Conservation (phyloP, 1,140 invertebrate genomes). For the Zaprionus ghesquierei region DNA sequence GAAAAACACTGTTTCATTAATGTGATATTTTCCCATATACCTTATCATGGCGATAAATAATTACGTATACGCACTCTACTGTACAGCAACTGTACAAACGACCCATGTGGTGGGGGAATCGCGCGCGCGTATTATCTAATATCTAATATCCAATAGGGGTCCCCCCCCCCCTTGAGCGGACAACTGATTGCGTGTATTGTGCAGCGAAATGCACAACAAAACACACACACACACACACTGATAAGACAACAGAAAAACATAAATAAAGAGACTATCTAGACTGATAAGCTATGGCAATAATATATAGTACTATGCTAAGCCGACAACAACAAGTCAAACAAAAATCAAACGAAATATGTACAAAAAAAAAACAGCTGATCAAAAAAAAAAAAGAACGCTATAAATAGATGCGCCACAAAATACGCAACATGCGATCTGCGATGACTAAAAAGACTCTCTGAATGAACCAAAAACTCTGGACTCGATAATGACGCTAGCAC, state of each 20-base stretch:
- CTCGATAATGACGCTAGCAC: neutral
- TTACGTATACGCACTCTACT: neutral
- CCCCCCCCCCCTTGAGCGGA: no score
- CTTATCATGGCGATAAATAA: neutral
- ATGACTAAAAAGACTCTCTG: slow-evolving; percentile 46
- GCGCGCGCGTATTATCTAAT: slow-evolving; percentile 30
- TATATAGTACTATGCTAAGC: slow-evolving; percentile 21
- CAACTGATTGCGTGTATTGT: no score
- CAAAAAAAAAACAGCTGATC: neutral
- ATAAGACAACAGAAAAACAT: slow-evolving; percentile 42
- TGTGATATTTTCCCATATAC: neutral
- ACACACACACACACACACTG: no score
- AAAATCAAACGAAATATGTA: slow-evolving; percentile 45
- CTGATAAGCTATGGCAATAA: slow-evolving; percentile 41
- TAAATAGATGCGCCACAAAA: neutral
- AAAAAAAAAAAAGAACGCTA: slow-evolving; percentile 7
- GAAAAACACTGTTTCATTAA: neutral
- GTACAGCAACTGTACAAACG: slow-evolving; percentile 7
- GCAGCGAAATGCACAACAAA: no score
- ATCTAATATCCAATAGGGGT: neutral
- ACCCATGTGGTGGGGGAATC: neutral
- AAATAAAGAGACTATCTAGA: slow-evolving; percentile 27
- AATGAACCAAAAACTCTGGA: slow-evolving; percentile 45
- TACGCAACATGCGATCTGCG: slow-evolving; percentile 37
- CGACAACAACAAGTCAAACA: neutral